These are phyloP conservation scores for Siniperca undulata DNA, from an alignment of 2,797 vertebrate genomes.

Conservation along the genomic window DNA sequence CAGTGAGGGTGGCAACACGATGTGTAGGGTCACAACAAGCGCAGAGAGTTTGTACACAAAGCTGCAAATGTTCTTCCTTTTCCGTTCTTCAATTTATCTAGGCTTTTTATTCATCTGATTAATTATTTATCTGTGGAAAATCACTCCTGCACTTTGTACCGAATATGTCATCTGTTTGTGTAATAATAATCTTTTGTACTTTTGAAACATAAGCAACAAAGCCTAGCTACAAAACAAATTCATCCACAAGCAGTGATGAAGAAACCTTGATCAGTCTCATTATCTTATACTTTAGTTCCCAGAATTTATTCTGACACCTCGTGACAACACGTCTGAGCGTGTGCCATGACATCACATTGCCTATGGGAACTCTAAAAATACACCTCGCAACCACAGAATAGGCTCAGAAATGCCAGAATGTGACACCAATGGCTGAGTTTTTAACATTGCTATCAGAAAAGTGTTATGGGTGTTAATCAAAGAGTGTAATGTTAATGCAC, in stretches of 20 bases:
- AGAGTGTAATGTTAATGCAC: not conserved
- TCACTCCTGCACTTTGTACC: not conserved
- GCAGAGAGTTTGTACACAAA: not conserved
- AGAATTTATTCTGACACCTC: not conserved
- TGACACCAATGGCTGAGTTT: not conserved
- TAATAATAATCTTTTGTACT: not conserved
- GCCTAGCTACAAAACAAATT: not conserved
- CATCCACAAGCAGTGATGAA: not conserved
- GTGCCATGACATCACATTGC: not conserved
- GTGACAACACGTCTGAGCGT: not conserved
- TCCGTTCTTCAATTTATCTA: not conserved
- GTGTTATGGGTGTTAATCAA: not conserved
- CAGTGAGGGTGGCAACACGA: not conserved
- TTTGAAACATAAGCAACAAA: not conserved
- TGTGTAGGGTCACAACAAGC: conserved; percentile 33
- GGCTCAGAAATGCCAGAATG: not conserved
- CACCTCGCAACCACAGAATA: not conserved
- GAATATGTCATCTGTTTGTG: conserved; percentile 1
- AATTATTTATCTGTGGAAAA: not conserved
- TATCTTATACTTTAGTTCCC: not conserved
- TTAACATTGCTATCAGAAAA: not conserved
- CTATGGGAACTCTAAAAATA: not conserved
- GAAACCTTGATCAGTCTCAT: conserved; percentile 17
- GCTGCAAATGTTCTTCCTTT: not conserved
- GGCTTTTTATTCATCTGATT: not conserved